Percentiles rank a stretch among this genome's conserved stretches.
Conservation (phyloP, 2,113 vertebrate species). For the Silurus glanis region DNA sequence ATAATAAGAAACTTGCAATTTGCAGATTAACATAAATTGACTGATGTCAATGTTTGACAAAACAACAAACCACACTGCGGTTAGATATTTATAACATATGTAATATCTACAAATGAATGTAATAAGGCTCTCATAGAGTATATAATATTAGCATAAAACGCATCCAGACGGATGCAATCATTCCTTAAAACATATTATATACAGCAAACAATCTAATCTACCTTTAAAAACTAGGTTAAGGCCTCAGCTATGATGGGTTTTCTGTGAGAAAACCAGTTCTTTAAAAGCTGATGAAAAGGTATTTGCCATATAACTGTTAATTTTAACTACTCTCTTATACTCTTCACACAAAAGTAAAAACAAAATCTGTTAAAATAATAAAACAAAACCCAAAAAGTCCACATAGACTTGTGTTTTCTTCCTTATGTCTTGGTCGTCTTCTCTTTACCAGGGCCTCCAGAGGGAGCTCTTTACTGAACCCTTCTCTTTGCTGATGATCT, state of each 20-base stretch:
- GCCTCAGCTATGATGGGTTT: not conserved
- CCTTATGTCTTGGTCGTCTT: not conserved
- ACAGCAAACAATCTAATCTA: not conserved
- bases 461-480: slow-evolving; percentile 49
- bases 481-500: slow-evolving; percentile 57
- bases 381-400: not conserved
- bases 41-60: too few relatives aligned
- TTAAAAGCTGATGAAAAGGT: not conserved
- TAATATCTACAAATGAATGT: not conserved
- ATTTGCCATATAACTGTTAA: not conserved
- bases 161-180: not conserved
- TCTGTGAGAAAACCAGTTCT: not conserved
- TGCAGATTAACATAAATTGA: not conserved
- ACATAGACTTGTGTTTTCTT: not conserved
- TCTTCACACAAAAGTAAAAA: not conserved
- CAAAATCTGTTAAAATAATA: not conserved
- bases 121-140: not conserved
- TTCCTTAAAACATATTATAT: slow-evolving; percentile 22
- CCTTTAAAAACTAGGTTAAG: not conserved
- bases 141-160: not conserved
- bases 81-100: not conserved
- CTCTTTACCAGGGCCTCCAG: slow-evolving; percentile 69
- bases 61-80: slow-evolving; percentile 7
- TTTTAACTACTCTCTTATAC: slow-evolving; percentile 19
- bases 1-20: not conserved